Conservation (phyloP, 2,797 vertebrate genomes). For the Mus minutoides region DNA sequence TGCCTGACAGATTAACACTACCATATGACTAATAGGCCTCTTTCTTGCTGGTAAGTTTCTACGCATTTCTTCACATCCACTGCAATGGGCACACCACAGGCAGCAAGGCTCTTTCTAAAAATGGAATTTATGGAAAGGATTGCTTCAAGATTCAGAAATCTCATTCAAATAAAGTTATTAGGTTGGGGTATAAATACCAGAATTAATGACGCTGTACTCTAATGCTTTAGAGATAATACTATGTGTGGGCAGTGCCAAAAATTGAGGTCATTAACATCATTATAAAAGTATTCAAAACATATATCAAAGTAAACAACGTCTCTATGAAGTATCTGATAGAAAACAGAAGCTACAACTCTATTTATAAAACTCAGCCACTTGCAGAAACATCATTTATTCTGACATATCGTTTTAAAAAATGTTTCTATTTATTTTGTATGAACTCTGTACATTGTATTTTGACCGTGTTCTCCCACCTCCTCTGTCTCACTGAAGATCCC, state of each 20-base stretch:
- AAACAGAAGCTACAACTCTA: not conserved
- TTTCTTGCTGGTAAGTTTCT: conserved; percentile 75
- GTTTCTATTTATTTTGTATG: not conserved
- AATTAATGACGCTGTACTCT: conserved; percentile 17
- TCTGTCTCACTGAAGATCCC: not conserved
- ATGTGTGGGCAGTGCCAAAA: not conserved
- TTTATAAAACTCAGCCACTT: not conserved
- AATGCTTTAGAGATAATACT: conserved; percentile 11
- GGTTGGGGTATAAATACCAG: not conserved
- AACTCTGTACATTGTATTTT: not conserved
- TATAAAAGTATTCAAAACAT: conserved; percentile 10
- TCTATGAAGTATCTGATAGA: not conserved
- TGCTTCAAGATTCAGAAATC: conserved; percentile 70
- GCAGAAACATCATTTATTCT: not conserved
- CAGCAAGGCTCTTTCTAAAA: conserved; percentile 78
- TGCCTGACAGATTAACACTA: conserved; percentile 85
- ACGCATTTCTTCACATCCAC: conserved; percentile 79
- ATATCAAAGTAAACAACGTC: not conserved
- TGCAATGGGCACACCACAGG: conserved; percentile 67
- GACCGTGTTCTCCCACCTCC: not conserved
- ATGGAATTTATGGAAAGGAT: conserved; percentile 71
- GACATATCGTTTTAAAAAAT: not conserved
- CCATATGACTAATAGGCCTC: conserved; percentile 75
- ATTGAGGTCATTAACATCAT: not conserved
- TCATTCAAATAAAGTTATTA: conserved; percentile 64